Evolutionary conservation across 2,113 vertebrate species (phyloP).

Genomic region (Stegostoma tigrinum): DNA sequence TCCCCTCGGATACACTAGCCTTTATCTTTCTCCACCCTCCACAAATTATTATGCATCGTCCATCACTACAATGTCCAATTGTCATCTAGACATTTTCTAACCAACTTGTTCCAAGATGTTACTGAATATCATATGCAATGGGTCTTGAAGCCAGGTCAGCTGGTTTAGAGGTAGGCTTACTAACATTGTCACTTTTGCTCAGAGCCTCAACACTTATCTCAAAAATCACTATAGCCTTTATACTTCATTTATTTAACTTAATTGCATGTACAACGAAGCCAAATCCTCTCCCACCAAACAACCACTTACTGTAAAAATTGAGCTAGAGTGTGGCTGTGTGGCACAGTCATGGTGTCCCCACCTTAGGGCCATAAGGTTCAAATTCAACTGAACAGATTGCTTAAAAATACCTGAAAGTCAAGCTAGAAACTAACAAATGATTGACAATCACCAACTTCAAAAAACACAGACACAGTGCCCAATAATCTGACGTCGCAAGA

Average conservation of each 20-base stretch:
- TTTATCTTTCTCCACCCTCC: too few species aligned
- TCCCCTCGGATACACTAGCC: background rate
- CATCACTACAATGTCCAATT: background rate
- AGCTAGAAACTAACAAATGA: background rate
- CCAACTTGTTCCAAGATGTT: too few species aligned
- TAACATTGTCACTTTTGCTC: background rate
- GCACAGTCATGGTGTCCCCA: too few species aligned
- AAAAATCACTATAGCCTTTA: background rate
- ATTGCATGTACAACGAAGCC: background rate
- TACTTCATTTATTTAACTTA: too few species aligned
- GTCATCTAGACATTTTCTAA: background rate
- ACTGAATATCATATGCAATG: too few species aligned
- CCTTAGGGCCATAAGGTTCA: too few species aligned
- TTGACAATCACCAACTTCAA: background rate
- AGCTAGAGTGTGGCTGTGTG: background rate
- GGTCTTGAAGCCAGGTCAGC: too few species aligned
- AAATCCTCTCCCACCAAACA: background rate
- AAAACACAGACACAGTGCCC: background rate
- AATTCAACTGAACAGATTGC: too few species aligned
- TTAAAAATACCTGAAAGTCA: background rate
- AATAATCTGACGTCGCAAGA: too few species aligned
- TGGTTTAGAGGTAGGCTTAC: too few species aligned
- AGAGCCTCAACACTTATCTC: background rate
- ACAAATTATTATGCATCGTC: too few species aligned
- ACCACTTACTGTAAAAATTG: background rate